phyloP scores from a whole-genome alignment of 2,888 invertebrate species.

The Halictus ligatus region DNA sequence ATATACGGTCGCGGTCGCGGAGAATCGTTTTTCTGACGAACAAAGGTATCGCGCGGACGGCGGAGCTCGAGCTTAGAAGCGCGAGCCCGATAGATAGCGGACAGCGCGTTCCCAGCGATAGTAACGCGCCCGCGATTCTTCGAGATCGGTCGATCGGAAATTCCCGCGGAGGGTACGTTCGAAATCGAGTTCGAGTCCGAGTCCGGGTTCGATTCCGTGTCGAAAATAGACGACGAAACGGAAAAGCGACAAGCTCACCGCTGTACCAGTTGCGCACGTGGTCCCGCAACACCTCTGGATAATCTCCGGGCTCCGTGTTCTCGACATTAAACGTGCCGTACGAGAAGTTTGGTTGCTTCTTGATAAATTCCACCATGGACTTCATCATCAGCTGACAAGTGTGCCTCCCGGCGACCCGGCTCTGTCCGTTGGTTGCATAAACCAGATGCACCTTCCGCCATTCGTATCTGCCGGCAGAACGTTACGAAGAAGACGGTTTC shows the following conservation, averaged over 20 bases:
- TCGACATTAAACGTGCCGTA: constrained; percentile 88
- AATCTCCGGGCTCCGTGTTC: constrained; percentile 74
- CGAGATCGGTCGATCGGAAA: constrained; percentile 13
- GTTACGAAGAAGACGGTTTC: neutral
- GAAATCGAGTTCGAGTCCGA: neutral
- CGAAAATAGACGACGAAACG: constrained; percentile 19
- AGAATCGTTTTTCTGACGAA: constrained; percentile 25
- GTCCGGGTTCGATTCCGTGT: neutral
- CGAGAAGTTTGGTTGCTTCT: constrained; percentile 83
- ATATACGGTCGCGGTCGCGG: constrained; percentile 38
- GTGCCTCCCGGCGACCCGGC: constrained; percentile 88
- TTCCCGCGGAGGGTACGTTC: neutral
- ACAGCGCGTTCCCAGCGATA: neutral
- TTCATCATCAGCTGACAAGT: constrained; percentile 92
- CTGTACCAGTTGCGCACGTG: constrained; percentile 85
- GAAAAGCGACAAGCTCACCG: constrained; percentile 85
- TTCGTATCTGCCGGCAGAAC: constrained; percentile 84
- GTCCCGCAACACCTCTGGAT: constrained; percentile 81
- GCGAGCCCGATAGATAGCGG: neutral
- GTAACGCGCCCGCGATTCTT: neutral
- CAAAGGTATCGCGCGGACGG: neutral
- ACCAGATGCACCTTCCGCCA: constrained; percentile 91
- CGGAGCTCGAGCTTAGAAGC: neutral
- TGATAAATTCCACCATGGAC: constrained; percentile 88
- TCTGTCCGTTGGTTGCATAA: constrained; percentile 91